Conservation (phyloP, 2,888 invertebrate species). For the Phytoseiulus persimilis region DNA sequence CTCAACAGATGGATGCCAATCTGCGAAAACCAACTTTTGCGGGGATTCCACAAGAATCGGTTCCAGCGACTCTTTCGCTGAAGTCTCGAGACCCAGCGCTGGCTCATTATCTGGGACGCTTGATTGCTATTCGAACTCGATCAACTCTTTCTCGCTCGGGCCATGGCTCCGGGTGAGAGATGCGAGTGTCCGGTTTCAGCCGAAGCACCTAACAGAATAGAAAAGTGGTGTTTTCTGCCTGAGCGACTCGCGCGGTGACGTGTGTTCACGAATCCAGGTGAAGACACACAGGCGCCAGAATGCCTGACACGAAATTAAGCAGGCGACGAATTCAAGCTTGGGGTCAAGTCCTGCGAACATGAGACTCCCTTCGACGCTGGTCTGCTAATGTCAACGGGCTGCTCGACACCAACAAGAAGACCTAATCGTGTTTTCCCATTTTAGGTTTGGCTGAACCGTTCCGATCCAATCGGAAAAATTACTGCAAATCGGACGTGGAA, state of each 20-base stretch:
- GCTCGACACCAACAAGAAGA: too few relatives aligned
- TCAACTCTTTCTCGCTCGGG: not conserved
- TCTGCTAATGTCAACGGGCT: too few relatives aligned
- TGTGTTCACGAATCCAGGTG: not conserved
- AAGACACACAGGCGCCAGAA: not conserved
- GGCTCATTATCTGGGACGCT: not conserved
- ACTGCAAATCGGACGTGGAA: too few relatives aligned
- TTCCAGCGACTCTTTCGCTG: not conserved
- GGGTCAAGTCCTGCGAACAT: not conserved
- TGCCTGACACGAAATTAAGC: not conserved
- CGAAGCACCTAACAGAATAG: not conserved
- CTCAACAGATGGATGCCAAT: not conserved
- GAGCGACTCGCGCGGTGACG: too few relatives aligned
- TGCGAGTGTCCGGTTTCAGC: not conserved
- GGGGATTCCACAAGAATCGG: too few relatives aligned
- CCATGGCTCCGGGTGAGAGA: not conserved
- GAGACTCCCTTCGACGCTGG: not conserved
- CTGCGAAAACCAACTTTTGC: too few relatives aligned
- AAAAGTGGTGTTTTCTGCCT: not conserved
- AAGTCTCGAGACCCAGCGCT: not conserved
- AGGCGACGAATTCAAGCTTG: not conserved
- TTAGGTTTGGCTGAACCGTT: too few relatives aligned
- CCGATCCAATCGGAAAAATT: too few relatives aligned
- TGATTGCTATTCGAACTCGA: not conserved
- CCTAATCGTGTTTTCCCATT: too few relatives aligned